phyloP scores from a whole-genome alignment of 1,140 invertebrate genomes.

The Sipha flava region DNA sequence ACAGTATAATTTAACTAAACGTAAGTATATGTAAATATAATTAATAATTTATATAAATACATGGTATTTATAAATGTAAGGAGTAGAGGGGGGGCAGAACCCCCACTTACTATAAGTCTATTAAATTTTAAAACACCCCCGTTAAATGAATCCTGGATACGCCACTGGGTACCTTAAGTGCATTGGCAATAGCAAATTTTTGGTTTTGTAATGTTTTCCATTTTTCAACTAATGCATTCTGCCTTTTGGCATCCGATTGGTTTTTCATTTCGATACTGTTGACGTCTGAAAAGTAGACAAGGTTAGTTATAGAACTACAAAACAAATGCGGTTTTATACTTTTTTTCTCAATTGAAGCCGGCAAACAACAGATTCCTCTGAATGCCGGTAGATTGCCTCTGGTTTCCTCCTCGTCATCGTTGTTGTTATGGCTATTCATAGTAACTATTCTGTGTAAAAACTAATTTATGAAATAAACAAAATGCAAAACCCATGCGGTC shows the following conservation, averaged over 20 bases:
- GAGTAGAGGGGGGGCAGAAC: too few relatives aligned
- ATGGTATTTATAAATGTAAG: too few relatives aligned
- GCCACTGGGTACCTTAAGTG: neutral
- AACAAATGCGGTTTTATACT: neutral
- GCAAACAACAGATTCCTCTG: neutral
- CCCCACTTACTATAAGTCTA: too few relatives aligned
- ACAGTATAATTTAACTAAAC: too few relatives aligned
- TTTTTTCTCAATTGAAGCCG: neutral
- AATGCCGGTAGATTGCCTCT: neutral
- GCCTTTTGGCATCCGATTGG: neutral
- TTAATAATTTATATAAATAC: too few relatives aligned
- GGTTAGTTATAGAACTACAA: neutral
- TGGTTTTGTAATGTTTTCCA: slow-evolving; percentile 15
- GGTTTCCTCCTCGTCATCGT: neutral
- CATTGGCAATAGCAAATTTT: slow-evolving; percentile 11
- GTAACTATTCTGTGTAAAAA: too few relatives aligned
- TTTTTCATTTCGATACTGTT: neutral
- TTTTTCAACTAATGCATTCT: slow-evolving; percentile 22
- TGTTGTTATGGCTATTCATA: too few relatives aligned
- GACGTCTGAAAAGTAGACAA: neutral
- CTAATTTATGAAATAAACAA: too few relatives aligned
- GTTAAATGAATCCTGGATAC: too few relatives aligned
- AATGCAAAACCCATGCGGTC: too few relatives aligned
- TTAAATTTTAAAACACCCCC: too few relatives aligned
- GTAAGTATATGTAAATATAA: too few relatives aligned